phyloP scores from a whole-genome alignment of 2,888 invertebrate genomes.

The Noctua fimbriata region DNA sequence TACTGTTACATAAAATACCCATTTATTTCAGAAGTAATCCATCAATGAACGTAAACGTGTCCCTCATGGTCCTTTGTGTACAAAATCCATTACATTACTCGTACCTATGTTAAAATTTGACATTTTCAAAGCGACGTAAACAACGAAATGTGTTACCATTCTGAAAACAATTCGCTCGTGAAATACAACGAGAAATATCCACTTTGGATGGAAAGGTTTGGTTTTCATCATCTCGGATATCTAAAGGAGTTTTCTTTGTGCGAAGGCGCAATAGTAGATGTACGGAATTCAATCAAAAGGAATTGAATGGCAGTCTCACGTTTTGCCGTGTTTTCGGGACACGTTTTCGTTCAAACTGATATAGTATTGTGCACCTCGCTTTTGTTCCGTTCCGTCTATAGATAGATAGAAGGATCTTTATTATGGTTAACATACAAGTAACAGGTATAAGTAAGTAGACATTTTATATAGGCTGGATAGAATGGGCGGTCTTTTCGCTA shows the following conservation, averaged over 20 bases:
- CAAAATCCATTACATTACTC: conserved; percentile 37
- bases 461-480: background rate
- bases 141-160: conserved; percentile 25
- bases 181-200: conserved; percentile 48
- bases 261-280: conserved; percentile 45
- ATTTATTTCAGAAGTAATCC: conserved; percentile 34
- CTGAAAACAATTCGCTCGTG: conserved; percentile 30
- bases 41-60: conserved; percentile 40
- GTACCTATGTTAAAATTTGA: conserved; percentile 46
- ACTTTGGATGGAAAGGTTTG: conserved; percentile 47
- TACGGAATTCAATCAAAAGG: conserved; percentile 61
- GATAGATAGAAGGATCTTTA: background rate
- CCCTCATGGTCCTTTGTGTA: conserved; percentile 23
- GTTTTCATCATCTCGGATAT: conserved; percentile 56
- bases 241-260: conserved; percentile 60
- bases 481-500: background rate
- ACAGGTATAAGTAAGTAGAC: background rate
- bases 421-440: background rate
- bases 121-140: conserved; percentile 51
- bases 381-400: conserved; percentile 11
- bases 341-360: conserved; percentile 48
- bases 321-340: conserved; percentile 47
- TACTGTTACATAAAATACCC: conserved; percentile 16
- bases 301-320: conserved; percentile 53
- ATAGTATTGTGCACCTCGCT: conserved; percentile 34